Percentiles rank a stretch among this genome's conserved stretches.
Conservation (phyloP, 1,140 invertebrate genomes). For the Heliconius melpomene region DNA sequence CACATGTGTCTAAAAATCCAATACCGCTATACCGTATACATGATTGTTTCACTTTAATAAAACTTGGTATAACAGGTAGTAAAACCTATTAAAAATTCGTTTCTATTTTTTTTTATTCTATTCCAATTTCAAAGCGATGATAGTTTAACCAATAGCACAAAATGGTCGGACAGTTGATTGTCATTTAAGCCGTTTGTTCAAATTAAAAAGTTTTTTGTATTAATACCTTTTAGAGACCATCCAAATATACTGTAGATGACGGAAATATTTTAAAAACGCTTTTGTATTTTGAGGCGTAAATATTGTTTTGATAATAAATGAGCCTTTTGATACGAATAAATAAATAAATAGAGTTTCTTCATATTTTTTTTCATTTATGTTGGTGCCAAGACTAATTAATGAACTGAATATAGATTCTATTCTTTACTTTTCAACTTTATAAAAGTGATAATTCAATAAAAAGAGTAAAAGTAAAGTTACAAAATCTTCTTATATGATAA, state of each 20-base stretch:
- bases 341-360: too few relatives aligned
- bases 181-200: not conserved
- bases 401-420: too few relatives aligned
- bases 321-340: too few relatives aligned
- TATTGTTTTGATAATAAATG: not conserved
- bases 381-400: too few relatives aligned
- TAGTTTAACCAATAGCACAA: slow-evolving; percentile 1
- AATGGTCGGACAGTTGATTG: slow-evolving; percentile 8
- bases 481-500: too few relatives aligned
- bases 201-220: not conserved
- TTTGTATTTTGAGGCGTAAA: not conserved
- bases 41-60: not conserved
- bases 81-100: not conserved
- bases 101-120: not conserved
- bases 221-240: not conserved
- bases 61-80: not conserved
- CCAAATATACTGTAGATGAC: not conserved
- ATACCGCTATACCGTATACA: too few relatives aligned
- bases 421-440: too few relatives aligned
- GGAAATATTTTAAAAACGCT: not conserved
- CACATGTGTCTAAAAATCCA: too few relatives aligned
- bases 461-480: too few relatives aligned
- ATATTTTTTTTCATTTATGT: too few relatives aligned
- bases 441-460: too few relatives aligned
- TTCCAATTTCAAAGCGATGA: slow-evolving; percentile 10